phyloP scores from a whole-genome alignment of 2,113 vertebrate species.

The Bos taurus region ARS-UCD2.0 NC_037357.1:15196001-15196500 shows the following conservation, averaged over 20 bases:
- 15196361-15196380: background rate
- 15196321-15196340: background rate
- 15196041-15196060: background rate
- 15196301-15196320: background rate
- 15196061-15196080: constrained; percentile 9
- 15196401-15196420: background rate
- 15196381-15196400: background rate
- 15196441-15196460: background rate
- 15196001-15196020: background rate
- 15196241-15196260: background rate
- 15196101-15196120: constrained; percentile 17
- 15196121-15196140: constrained; percentile 25
- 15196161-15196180: constrained; percentile 31
- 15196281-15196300: constrained; percentile 38
- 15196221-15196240: constrained; percentile 51
- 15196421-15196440: background rate
- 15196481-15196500: background rate
- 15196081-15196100: constrained; percentile 41
- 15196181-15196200: constrained; percentile 14
- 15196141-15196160: background rate
- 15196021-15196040: background rate
- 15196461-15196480: background rate
- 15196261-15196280: constrained; percentile 40
- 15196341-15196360: background rate
- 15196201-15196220: constrained; percentile 16